phyloP scores from a whole-genome alignment of 2,797 vertebrate genomes.

The Chiloscyllium punctatum region DNA sequence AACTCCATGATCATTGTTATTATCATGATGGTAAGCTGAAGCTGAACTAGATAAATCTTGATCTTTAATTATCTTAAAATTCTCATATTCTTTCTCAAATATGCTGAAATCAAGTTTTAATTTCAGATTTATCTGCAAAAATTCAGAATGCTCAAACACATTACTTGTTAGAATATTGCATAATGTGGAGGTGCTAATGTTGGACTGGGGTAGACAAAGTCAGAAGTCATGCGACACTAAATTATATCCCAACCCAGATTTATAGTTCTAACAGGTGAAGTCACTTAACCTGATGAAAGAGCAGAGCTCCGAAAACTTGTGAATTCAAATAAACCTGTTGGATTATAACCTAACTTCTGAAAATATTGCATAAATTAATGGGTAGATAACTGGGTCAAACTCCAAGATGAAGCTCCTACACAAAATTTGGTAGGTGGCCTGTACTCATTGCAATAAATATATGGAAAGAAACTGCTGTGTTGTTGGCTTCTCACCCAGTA shows the following conservation, averaged over 20 bases:
- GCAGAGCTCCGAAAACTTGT: too few species aligned
- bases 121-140: not conserved
- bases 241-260: too few species aligned
- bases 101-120: not conserved
- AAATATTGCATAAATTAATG: not conserved
- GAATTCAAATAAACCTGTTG: too few species aligned
- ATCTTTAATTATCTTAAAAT: not conserved
- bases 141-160: not conserved
- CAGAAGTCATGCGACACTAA: too few species aligned
- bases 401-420: not conserved
- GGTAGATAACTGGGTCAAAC: not conserved
- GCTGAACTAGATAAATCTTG: not conserved
- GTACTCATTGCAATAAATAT: not conserved
- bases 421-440: not conserved
- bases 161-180: not conserved
- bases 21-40: not conserved
- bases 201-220: too few species aligned
- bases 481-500: not conserved
- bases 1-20: not conserved
- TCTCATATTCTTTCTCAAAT: not conserved
- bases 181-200: not conserved
- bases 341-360: not conserved
- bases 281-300: too few species aligned
- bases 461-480: not conserved
- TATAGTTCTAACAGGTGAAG: too few species aligned